A percentile compares a stretch with the other conserved stretches of the same genome.
Evolutionary conservation across 2,888 invertebrate species (phyloP).

Genomic region (Parasteatoda lunata): DNA sequence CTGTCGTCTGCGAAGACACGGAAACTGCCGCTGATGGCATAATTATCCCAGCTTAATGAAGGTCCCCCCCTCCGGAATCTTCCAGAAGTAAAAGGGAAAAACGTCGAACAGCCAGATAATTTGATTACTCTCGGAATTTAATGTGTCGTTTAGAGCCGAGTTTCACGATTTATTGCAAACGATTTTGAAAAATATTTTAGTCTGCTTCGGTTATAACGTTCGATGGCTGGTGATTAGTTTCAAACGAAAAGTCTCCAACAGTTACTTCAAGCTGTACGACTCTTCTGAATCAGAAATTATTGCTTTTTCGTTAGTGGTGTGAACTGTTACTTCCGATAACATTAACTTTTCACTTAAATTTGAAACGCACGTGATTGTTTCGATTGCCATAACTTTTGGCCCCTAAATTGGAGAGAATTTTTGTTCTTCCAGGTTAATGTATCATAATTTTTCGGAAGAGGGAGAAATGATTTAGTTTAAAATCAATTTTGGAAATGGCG

Average conservation of each 20-base stretch:
- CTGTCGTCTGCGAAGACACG: conserved; percentile 24
- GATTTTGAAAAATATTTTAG: conserved; percentile 34
- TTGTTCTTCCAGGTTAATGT: conserved; percentile 13
- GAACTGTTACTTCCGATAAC: background rate
- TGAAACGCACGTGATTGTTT: conserved; percentile 26
- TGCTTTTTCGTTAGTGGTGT: conserved; percentile 16
- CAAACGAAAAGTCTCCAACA: conserved; percentile 26
- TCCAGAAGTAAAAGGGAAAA: conserved; percentile 22
- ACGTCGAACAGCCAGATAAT: conserved; percentile 45
- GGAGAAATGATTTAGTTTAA: conserved; percentile 30
- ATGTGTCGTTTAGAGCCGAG: conserved; percentile 29
- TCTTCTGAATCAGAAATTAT: conserved; percentile 16
- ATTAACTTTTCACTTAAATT: conserved; percentile 27
- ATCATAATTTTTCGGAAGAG: conserved; percentile 28
- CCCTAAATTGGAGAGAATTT: conserved; percentile 25
- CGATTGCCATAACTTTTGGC: conserved; percentile 1
- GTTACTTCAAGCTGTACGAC: conserved; percentile 18
- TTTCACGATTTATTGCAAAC: conserved; percentile 39
- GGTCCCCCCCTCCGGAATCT: background rate
- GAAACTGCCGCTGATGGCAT: conserved; percentile 10
- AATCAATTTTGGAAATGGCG: background rate
- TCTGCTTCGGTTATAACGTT: conserved; percentile 4
- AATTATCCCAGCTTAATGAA: conserved; percentile 45
- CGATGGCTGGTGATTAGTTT: conserved; percentile 37
- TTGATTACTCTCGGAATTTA: conserved; percentile 50